Evolutionary conservation across 1,140 invertebrate species (phyloP).

Genomic region (Drosophila ohnishii): DNA sequence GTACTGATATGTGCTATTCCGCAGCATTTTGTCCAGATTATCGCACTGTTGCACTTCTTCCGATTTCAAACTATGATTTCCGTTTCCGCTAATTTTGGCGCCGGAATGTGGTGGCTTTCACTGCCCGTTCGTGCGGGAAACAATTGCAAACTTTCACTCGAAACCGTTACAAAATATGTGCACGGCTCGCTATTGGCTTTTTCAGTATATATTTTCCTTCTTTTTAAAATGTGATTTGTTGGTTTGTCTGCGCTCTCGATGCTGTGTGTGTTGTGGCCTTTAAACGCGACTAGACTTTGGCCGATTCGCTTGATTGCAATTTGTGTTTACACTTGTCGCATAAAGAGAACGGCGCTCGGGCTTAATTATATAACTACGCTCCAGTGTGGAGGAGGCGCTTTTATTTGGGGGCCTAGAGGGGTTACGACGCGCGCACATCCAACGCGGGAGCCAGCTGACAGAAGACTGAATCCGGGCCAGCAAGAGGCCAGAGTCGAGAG

Average conservation of each 20-base stretch:
- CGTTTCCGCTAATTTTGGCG: slow-evolving; percentile 43
- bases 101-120: slow-evolving; percentile 61
- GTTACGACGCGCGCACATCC: slow-evolving; percentile 70
- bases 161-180: slow-evolving; percentile 39
- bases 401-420: slow-evolving; percentile 21
- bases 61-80: slow-evolving; percentile 25
- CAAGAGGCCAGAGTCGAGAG: background rate
- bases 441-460: slow-evolving; percentile 77
- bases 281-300: slow-evolving; percentile 40
- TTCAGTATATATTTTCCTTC: slow-evolving; percentile 12
- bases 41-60: slow-evolving; percentile 25
- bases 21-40: slow-evolving; percentile 63
- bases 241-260: slow-evolving; percentile 14
- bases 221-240: slow-evolving; percentile 7
- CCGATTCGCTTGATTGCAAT: slow-evolving; percentile 47
- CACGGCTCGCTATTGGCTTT: slow-evolving; percentile 19
- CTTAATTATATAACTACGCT: slow-evolving; percentile 73
- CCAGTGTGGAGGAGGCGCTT: slow-evolving; percentile 13
- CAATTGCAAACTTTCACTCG: slow-evolving; percentile 69
- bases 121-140: slow-evolving; percentile 31
- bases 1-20: slow-evolving; percentile 70
- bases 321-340: slow-evolving; percentile 56
- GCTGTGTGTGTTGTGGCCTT: slow-evolving; percentile 35
- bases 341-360: slow-evolving; percentile 57
- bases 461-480: slow-evolving; percentile 58